These are phyloP conservation scores for Squalus acanthias DNA, from an alignment of 2,797 vertebrate species.

Conservation along the genomic window DNA sequence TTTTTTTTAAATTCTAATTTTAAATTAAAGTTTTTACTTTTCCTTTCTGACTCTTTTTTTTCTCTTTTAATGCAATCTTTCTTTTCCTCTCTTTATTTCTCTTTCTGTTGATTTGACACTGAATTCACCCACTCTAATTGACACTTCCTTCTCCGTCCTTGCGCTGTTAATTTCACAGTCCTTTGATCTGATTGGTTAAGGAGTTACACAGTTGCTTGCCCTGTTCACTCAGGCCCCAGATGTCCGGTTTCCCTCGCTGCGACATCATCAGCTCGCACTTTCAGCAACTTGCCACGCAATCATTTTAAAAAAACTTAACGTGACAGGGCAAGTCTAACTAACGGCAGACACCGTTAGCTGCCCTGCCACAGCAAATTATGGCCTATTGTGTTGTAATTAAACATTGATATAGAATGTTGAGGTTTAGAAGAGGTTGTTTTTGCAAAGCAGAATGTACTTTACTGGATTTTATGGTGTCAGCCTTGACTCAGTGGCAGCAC, in stretches of 20 bases:
- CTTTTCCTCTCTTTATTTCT: not conserved
- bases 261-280: not conserved
- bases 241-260: not conserved
- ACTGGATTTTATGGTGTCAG: not conserved
- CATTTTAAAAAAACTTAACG: not conserved
- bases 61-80: not conserved
- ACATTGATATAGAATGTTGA: not conserved
- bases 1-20: not conserved
- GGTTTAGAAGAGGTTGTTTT: not conserved
- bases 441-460: not conserved
- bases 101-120: not conserved
- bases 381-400: not conserved
- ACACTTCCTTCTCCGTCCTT: not conserved
- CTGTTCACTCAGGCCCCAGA: not conserved
- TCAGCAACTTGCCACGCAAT: not conserved
- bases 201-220: not conserved
- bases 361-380: not conserved
- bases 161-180: not conserved
- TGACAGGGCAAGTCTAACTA: not conserved
- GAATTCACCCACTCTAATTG: not conserved
- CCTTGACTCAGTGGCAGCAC: not conserved
- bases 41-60: not conserved
- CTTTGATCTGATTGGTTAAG: not conserved
- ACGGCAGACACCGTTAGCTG: not conserved
- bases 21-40: not conserved